phyloP scores from a whole-genome alignment of 2,113 vertebrate species.

The Capra hircus region DNA sequence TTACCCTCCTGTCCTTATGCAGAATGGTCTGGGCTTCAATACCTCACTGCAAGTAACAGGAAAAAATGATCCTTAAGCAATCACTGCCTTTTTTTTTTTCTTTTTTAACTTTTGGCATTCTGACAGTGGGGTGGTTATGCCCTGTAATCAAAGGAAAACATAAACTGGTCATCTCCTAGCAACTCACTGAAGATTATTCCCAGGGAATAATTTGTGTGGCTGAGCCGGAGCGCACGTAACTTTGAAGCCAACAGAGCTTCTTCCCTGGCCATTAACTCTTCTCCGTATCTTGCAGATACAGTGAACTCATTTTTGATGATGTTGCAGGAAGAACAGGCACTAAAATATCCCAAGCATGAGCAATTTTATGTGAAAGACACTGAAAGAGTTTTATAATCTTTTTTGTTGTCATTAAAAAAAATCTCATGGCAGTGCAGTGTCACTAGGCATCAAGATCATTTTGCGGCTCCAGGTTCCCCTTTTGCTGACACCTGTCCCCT shows the following conservation, averaged over 20 bases:
- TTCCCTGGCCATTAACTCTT: not conserved
- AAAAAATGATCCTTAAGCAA: constrained; percentile 1
- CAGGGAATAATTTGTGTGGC: constrained; percentile 44
- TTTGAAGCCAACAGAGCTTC: not conserved
- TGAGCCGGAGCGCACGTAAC: not conserved
- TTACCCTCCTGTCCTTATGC: not conserved
- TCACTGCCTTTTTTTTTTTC: constrained; percentile 11
- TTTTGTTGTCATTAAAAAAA: not conserved
- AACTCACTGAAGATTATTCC: constrained; percentile 42
- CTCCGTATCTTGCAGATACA: not conserved
- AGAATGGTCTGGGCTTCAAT: not conserved
- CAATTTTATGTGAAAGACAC: not conserved
- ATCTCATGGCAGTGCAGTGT: not conserved
- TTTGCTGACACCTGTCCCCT: not conserved
- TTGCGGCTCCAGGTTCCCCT: not conserved
- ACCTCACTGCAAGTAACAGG: not conserved
- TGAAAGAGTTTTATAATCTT: not conserved
- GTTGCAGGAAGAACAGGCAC: not conserved
- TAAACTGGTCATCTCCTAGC: constrained; percentile 45
- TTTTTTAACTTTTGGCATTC: constrained; percentile 21
- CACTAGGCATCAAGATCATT: not conserved
- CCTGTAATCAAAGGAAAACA: constrained; percentile 66
- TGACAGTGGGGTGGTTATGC: constrained; percentile 44
- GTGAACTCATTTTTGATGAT: not conserved
- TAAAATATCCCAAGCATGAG: not conserved